Evolutionary conservation across 2,113 vertebrate genomes (phyloP).

Genomic region (Lycaon pictus): DNA sequence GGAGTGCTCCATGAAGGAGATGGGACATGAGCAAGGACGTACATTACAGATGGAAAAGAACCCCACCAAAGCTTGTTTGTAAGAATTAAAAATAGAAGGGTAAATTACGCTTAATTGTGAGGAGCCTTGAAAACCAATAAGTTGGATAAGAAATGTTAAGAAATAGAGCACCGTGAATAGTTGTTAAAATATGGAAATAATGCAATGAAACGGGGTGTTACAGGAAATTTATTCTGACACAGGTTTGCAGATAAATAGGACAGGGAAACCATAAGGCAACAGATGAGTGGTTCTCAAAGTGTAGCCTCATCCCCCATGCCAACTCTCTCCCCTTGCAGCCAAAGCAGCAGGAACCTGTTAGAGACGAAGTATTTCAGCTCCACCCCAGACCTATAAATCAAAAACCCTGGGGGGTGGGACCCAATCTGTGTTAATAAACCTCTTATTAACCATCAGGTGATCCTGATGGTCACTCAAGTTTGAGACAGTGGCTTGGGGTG

Average conservation of each 20-base stretch:
- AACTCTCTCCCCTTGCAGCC: background rate
- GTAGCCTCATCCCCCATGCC: background rate
- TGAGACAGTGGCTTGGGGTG: background rate
- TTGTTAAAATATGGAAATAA: background rate
- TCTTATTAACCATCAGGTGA: background rate
- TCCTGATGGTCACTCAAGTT: too few relatives aligned
- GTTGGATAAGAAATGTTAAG: conserved; percentile 13
- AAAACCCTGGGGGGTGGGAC: background rate
- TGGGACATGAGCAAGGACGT: background rate
- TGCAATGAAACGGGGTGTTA: background rate
- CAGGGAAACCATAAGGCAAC: background rate
- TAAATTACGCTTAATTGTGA: background rate
- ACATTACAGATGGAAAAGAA: background rate
- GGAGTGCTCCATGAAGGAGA: background rate
- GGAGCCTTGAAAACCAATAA: background rate
- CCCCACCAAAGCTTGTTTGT: conserved; percentile 13
- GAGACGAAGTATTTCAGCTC: background rate
- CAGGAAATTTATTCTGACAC: background rate
- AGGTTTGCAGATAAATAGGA: background rate
- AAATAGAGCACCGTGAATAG: background rate
- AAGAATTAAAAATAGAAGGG: background rate
- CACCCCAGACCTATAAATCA: background rate
- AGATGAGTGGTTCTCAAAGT: background rate
- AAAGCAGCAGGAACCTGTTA: background rate
- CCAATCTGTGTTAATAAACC: background rate